A percentile compares a stretch with the other conserved stretches of the same genome.
Conservation (phyloP, 2,113 vertebrate genomes). For the Ascaphus truei region DNA sequence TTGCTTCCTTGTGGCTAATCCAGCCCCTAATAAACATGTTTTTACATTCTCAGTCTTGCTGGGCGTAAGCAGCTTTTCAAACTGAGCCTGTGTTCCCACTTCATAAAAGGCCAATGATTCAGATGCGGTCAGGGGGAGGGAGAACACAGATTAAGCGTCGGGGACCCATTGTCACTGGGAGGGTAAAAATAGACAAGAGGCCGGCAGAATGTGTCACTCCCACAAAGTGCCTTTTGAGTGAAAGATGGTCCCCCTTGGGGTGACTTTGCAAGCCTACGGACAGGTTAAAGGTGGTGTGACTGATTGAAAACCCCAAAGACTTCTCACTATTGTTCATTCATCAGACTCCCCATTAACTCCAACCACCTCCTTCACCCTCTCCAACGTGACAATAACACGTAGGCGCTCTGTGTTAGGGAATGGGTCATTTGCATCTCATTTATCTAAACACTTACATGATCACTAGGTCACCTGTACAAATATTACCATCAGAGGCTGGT, state of each 20-base stretch:
- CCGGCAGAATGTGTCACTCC: conserved; percentile 27
- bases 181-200: conserved; percentile 33
- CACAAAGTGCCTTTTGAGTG: conserved; percentile 27
- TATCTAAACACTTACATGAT: no score
- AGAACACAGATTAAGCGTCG: neutral
- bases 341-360: neutral
- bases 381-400: no score
- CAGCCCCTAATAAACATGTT: conserved; percentile 23
- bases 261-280: conserved; percentile 15
- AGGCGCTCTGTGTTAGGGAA: no score
- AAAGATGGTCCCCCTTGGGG: conserved; percentile 3
- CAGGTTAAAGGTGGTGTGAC: neutral
- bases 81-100: conserved; percentile 23
- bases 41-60: conserved; percentile 13
- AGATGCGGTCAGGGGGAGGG: conserved; percentile 18
- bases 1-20: conserved; percentile 28
- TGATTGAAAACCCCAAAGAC: neutral
- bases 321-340: conserved; percentile 16
- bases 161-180: conserved; percentile 4
- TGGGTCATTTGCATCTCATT: no score
- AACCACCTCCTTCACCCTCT: neutral
- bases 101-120: conserved; percentile 35
- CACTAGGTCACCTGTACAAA: no score
- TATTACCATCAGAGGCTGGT: no score
- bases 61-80: conserved; percentile 6